These are phyloP conservation scores for Motacilla tschutschensis DNA, from an alignment of 2,113 vertebrate genomes.

Conservation along the genomic window DNA sequence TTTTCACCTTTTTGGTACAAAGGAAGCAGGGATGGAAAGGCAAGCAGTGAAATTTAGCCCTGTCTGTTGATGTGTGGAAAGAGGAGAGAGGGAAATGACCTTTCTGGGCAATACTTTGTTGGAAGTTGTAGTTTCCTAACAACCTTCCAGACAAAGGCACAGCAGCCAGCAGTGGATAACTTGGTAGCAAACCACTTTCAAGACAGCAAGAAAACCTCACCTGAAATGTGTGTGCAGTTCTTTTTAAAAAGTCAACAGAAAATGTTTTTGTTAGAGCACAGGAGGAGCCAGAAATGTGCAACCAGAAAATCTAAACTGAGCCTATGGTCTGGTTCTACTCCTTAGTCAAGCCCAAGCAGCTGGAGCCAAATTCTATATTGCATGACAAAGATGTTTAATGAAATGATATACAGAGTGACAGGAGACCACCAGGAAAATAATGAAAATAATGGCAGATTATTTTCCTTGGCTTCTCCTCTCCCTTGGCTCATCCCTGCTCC, in stretches of 20 bases:
- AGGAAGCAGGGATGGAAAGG: neutral
- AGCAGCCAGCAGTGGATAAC: slow-evolving; percentile 1
- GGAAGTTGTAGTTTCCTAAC: slow-evolving; percentile 36
- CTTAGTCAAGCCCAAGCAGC: slow-evolving; percentile 8
- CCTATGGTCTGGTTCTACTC: slow-evolving; percentile 12
- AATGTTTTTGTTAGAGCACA: slow-evolving; percentile 23
- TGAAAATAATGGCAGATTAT: slow-evolving; percentile 37
- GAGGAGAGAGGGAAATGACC: neutral
- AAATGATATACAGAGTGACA: slow-evolving; percentile 36
- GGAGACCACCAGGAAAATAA: slow-evolving; percentile 21
- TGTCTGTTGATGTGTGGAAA: neutral
- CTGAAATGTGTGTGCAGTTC: slow-evolving; percentile 15
- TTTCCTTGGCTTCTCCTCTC: slow-evolving; percentile 4
- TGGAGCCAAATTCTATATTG: slow-evolving; percentile 20
- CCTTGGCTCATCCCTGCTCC: slow-evolving; percentile 25
- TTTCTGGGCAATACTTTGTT: neutral
- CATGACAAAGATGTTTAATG: slow-evolving; percentile 11
- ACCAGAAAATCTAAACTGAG: slow-evolving; percentile 9
- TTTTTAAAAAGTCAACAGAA: slow-evolving; percentile 23
- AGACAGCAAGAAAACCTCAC: slow-evolving; percentile 45
- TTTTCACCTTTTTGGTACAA: neutral
- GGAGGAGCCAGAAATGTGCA: slow-evolving; percentile 10
- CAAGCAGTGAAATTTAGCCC: neutral
- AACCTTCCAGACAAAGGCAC: slow-evolving; percentile 22
- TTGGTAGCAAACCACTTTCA: slow-evolving; percentile 33